Evolutionary conservation across 2,113 vertebrate species (phyloP).

Genomic region (Rhipidura dahli): DNA sequence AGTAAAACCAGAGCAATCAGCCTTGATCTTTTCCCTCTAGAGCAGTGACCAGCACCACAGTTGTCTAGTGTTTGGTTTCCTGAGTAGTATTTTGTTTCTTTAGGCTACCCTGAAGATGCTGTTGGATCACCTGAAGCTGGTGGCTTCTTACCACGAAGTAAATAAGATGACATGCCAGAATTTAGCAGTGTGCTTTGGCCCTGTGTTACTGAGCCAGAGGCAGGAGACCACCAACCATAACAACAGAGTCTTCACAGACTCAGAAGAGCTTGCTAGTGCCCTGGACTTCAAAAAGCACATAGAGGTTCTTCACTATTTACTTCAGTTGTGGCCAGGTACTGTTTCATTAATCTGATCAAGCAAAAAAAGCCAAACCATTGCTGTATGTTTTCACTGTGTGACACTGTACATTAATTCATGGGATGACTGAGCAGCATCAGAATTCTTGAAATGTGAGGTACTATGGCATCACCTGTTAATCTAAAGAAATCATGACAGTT

Average conservation of each 20-base stretch:
- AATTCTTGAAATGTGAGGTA: neutral
- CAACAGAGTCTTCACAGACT: slow-evolving; percentile 95
- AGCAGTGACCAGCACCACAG: neutral
- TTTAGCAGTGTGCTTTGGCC: slow-evolving; percentile 96
- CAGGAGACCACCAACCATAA: slow-evolving; percentile 90
- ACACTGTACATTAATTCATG: neutral
- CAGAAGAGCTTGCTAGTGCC: slow-evolving; percentile 93
- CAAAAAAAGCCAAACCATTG: neutral
- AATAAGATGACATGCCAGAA: slow-evolving; percentile 99
- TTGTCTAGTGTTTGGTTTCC: neutral
- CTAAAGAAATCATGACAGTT: neutral
- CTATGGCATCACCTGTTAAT: neutral
- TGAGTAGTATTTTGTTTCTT: slow-evolving; percentile 31
- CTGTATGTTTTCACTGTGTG: neutral
- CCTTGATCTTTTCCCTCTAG: neutral
- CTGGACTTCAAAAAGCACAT: slow-evolving; percentile 99
- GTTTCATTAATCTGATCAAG: neutral
- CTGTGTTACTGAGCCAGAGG: slow-evolving; percentile 90
- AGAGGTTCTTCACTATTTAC: slow-evolving; percentile 96
- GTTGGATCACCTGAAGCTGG: slow-evolving; percentile 92
- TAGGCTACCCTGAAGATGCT: slow-evolving; percentile 91
- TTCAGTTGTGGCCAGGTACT: slow-evolving; percentile 97
- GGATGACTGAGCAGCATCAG: neutral
- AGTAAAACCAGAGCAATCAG: neutral
- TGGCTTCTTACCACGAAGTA: slow-evolving; percentile 91